Evolutionary conservation across 2,797 vertebrate genomes (phyloP).

Genomic region (Channallabes apus): DNA sequence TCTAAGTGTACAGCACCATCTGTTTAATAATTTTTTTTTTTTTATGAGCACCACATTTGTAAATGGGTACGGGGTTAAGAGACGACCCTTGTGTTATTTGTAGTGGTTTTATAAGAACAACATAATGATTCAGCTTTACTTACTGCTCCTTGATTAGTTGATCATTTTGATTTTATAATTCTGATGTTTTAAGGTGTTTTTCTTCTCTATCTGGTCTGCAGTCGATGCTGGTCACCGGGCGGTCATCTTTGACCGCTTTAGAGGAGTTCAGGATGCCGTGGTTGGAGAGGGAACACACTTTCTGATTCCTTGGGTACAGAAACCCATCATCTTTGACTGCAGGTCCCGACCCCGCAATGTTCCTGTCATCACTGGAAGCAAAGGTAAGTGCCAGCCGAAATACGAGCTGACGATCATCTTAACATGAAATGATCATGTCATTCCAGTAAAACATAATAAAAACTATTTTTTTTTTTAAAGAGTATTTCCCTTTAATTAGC

Average conservation of each 20-base stretch:
- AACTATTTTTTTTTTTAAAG: background rate
- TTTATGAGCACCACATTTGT: no score
- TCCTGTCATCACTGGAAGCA: conserved; percentile 96
- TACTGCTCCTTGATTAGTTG: background rate
- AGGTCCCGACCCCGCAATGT: conserved; percentile 93
- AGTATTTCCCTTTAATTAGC: background rate
- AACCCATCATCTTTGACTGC: conserved; percentile 93
- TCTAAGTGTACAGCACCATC: no score
- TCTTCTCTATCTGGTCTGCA: conserved; percentile 54
- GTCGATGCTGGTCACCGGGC: conserved; percentile 94
- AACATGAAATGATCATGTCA: background rate
- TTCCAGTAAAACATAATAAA: background rate
- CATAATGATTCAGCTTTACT: background rate
- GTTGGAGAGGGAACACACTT: conserved; percentile 95
- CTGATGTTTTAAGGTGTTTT: background rate
- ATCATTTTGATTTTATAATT: background rate
- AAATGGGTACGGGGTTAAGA: no score
- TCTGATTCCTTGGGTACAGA: conserved; percentile 96
- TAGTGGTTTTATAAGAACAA: background rate
- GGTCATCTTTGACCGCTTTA: conserved; percentile 94
- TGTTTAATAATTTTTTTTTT: no score
- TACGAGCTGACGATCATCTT: background rate
- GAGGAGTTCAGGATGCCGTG: conserved; percentile 86
- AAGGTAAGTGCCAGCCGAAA: conserved; percentile 75
- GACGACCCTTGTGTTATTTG: background rate